Evolutionary conservation across 1,140 invertebrate species (phyloP), one percentile per base, ranked within the genome.

Genomic region (Oreohelix idahoensis): DNA sequence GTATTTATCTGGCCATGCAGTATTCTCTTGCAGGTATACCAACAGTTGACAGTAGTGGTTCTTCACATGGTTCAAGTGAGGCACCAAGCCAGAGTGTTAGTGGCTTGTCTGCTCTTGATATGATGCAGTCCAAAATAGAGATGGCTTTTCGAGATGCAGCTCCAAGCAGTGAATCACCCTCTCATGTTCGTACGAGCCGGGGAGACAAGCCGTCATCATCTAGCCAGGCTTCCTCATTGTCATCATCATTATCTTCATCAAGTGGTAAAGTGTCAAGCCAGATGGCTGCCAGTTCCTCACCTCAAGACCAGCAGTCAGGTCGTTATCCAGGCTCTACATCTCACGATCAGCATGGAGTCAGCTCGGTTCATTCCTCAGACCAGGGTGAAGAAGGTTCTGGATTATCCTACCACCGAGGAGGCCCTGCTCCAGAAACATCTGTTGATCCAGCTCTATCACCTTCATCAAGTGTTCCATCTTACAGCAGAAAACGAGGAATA

Each of bases 1-100:
- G 15, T 45, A 45, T 45, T 5, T 45, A 45, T 45, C 42, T 45
- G 42, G 42, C 15, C 42, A 45, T 45, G 15, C 15, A 15, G 15
- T 45, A 66, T 39, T 23, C 17, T 45, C 42, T 15, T 45, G 5
- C 63, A 85, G 84, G 84, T 70, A 26, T 79, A 0, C 81, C 78
- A 35, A 53, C 78, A n/a, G 84, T 79, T 23, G 84, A 85, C 66
- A 85, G 84, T 78, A 85, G 84, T 81, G 84, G 32, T 26, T 69
- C 63, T 8, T 42, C 81, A 23, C 51, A 70, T 15, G 35, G 53
- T 26, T n/a, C 38, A 36, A 79, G 66, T 45, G 75, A 66, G 36
- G 32, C 63, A 63, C 73, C 80, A 11, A 66, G 70, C 10, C 58
- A 76, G 42, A 76, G 77, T 53, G 38, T 63, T n/a, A 75, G 66